These are phyloP conservation scores for Lepidurus packardi DNA, from an alignment of 1,140 invertebrate genomes.

Conservation along the genomic window DNA sequence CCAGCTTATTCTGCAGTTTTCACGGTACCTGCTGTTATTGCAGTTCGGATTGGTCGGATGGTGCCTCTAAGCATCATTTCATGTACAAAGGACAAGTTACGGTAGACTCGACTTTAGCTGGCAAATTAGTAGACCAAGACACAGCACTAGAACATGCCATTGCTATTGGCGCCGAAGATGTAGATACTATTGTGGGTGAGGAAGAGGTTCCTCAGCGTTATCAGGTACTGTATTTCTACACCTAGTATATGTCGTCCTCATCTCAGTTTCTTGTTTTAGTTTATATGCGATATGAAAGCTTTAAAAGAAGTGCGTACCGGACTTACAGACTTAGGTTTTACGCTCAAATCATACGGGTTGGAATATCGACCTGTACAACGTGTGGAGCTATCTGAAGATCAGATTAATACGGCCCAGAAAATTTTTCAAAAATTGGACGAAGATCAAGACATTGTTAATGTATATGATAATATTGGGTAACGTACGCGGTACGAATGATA, in stretches of 20 bases:
- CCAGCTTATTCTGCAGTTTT: not conserved
- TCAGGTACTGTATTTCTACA: not conserved
- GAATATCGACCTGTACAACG: slow-evolving; percentile 13
- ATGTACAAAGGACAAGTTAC: slow-evolving; percentile 26
- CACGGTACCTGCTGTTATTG: not conserved
- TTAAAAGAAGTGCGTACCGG: slow-evolving; percentile 25
- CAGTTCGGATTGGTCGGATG: slow-evolving; percentile 30
- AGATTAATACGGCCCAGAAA: not conserved
- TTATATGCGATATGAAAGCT: slow-evolving; percentile 27
- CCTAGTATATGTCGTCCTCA: not conserved
- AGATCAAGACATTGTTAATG: slow-evolving; percentile 30
- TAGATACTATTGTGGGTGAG: not conserved
- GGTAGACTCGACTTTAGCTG: not conserved
- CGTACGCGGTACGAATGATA: not conserved
- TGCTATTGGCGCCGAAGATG: slow-evolving; percentile 30
- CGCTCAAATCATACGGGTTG: slow-evolving; percentile 12
- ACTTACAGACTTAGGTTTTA: slow-evolving; percentile 17
- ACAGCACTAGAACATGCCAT: slow-evolving; percentile 28
- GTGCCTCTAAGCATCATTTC: slow-evolving; percentile 28
- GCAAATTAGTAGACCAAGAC: slow-evolving; percentile 23
- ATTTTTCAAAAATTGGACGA: slow-evolving; percentile 26
- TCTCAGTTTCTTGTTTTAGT: slow-evolving; percentile 1
- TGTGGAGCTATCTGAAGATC: slow-evolving; percentile 23
- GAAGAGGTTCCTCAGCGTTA: not conserved
- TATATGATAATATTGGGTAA: slow-evolving; percentile 32